Evolutionary conservation across 2,888 invertebrate genomes (phyloP), one percentile per base, ranked within the genome.

Genomic region (Helobdella robusta): DNA sequence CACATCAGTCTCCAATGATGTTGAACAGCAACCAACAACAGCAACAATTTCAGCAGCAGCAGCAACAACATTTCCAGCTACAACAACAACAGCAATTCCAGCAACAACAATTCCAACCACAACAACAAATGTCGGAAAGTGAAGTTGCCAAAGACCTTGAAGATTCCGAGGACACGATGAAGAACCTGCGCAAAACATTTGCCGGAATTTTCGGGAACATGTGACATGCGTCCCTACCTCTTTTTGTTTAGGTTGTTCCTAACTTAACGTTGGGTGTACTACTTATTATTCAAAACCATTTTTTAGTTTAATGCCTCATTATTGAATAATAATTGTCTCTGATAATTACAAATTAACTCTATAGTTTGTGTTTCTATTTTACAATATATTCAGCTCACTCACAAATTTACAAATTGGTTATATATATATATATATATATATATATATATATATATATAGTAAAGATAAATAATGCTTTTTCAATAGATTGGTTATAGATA

Each of bases 141-240:
- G n/a, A n/a, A 28, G 65, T 68, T n/a, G 67, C 65, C n/a, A 61
- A 68, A 5, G 91, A 90, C 78, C 71, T 75, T 58, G 93, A 94
- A 80, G 72, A 71, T 35, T 86, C 89, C 60, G 95, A 95, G 78
- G 95, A 95, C 80, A 97, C 95, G 59, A 95, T 97, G 95, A 93
- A 91, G 80, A 97, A 95, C 81, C 84, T 97, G 70, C 86, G 94
- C 76, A 95, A 95, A 84, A 97, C 95, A 3, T 97, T 97, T 79
- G 95, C 97, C 62, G 95, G 97, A 59, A 95, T 95, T 75, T 95
- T 95, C 79, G 94, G 94, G 67, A 94, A 95, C 63, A 77, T 78
- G 77, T 78, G 34, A 66, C 20, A 59, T 1, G 32, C 23, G 30
- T n/a, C n/a, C n/a, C n/a, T n/a, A n/a, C n/a, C n/a, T n/a, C n/a